Percentiles rank a stretch among this genome's conserved stretches.
Conservation (phyloP, 2,113 vertebrate genomes). For the Sitta europaea region DNA sequence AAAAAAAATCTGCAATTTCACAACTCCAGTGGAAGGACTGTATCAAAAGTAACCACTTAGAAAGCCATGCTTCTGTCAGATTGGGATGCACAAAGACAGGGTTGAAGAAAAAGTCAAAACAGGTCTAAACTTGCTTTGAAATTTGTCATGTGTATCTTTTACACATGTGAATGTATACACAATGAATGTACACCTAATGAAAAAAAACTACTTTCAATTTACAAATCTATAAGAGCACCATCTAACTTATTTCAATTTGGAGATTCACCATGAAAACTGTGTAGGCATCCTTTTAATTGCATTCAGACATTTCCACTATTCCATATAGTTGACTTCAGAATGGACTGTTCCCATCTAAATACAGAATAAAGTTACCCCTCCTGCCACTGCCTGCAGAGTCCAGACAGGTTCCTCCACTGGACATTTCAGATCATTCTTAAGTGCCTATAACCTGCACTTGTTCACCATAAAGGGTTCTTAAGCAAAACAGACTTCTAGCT, state of each 20-base stretch:
- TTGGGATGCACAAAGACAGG: neutral
- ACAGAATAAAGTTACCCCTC: neutral
- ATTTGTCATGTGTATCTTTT: neutral
- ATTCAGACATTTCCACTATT: neutral
- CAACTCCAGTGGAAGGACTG: neutral
- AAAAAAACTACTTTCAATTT: neutral
- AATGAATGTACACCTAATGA: neutral
- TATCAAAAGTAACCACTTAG: neutral
- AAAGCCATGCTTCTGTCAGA: neutral
- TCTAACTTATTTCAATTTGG: neutral
- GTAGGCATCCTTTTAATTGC: neutral
- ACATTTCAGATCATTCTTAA: neutral
- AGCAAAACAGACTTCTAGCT: neutral
- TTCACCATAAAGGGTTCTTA: neutral
- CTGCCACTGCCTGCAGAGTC: accelerated
- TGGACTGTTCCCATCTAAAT: neutral
- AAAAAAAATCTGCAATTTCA: neutral
- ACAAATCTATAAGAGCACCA: neutral
- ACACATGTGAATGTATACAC: neutral
- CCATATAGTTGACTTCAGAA: neutral
- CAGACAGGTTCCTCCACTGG: neutral
- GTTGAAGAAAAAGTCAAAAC: neutral
- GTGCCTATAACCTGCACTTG: neutral
- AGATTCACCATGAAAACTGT: neutral
- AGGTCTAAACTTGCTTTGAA: neutral